Percentiles rank a stretch among this genome's conserved stretches.
Evolutionary conservation across 2,888 invertebrate species (phyloP).

Genomic region (Sphecodes monilicornis): DNA sequence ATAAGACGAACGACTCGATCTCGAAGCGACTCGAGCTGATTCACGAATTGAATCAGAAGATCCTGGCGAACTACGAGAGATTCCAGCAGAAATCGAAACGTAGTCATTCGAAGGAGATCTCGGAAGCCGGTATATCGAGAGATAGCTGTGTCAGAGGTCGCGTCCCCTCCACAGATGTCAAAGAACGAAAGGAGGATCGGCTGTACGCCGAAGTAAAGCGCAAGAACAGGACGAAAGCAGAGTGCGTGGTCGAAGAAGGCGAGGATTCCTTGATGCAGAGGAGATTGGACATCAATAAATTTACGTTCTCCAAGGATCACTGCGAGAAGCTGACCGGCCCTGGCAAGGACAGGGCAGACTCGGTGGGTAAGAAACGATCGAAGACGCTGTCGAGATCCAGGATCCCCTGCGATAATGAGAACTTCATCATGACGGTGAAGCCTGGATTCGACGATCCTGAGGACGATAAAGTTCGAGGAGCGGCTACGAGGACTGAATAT

Average conservation of each 20-base stretch:
- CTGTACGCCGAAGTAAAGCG: conserved; percentile 70
- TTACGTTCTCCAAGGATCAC: conserved; percentile 63
- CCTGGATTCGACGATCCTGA: conserved; percentile 65
- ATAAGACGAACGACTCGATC: conserved; percentile 80
- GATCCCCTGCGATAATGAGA: conserved; percentile 66
- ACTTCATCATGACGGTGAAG: conserved; percentile 76
- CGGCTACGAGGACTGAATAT: conserved; percentile 32
- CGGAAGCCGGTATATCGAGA: not conserved
- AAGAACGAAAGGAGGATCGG: conserved; percentile 57
- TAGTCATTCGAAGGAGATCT: conserved; percentile 52
- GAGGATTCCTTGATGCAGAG: conserved; percentile 46
- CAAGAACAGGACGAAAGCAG: conserved; percentile 49
- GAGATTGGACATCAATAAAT: conserved; percentile 61
- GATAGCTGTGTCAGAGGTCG: conserved; percentile 1
- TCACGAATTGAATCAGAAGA: conserved; percentile 82
- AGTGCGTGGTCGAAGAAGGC: conserved; percentile 6
- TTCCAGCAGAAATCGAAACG: conserved; percentile 79
- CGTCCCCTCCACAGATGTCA: not conserved
- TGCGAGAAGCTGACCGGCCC: conserved; percentile 56
- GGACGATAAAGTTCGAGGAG: conserved; percentile 3
- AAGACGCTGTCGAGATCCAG: conserved; percentile 33
- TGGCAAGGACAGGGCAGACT: conserved; percentile 34
- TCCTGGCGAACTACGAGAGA: conserved; percentile 79
- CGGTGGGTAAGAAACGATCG: conserved; percentile 26
- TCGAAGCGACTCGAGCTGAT: conserved; percentile 80